A percentile compares a stretch with the other conserved stretches of the same genome.
These are phyloP conservation scores for Hippasteria phrygiana DNA, from an alignment of 53 echinoderm and acorn worm genomes.

Conservation along the genomic window DNA sequence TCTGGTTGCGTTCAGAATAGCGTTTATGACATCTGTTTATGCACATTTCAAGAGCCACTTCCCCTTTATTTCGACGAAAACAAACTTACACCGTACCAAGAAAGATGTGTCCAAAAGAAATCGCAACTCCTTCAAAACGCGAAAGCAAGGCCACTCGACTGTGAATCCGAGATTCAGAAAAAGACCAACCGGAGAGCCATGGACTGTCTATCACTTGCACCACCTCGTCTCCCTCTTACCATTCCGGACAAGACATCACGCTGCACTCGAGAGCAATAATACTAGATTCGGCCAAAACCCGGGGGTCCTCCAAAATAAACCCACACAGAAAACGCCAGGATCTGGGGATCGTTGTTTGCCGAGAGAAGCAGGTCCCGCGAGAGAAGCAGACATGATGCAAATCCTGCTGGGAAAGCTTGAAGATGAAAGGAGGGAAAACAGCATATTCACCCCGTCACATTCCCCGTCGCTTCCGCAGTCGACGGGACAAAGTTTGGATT, in stretches of 20 bases:
- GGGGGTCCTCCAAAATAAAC: background rate
- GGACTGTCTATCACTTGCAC: background rate
- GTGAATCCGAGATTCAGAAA: too few species aligned
- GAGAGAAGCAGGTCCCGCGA: constrained; percentile 3
- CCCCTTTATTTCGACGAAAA: too few species aligned
- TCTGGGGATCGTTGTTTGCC: background rate
- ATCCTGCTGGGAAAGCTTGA: background rate
- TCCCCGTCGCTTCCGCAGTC: constrained; percentile 3
- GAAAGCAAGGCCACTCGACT: too few species aligned
- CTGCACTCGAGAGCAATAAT: background rate
- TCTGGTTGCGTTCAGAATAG: too few species aligned
- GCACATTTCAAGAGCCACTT: too few species aligned
- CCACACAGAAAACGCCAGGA: background rate
- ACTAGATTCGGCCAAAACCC: background rate
- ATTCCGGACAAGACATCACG: background rate
- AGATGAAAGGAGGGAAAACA: background rate
- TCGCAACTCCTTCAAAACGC: too few species aligned
- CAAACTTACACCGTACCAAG: too few species aligned
- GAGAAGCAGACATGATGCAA: background rate
- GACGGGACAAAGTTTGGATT: constrained; percentile 28
- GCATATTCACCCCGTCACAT: background rate
- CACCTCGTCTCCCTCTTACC: background rate
- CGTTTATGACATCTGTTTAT: too few species aligned
- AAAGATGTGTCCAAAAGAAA: too few species aligned
- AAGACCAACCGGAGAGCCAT: background rate